These are phyloP conservation scores for Myrmecobius fasciatus DNA, from an alignment of 2,113 vertebrate species.

Conservation along the genomic window DNA sequence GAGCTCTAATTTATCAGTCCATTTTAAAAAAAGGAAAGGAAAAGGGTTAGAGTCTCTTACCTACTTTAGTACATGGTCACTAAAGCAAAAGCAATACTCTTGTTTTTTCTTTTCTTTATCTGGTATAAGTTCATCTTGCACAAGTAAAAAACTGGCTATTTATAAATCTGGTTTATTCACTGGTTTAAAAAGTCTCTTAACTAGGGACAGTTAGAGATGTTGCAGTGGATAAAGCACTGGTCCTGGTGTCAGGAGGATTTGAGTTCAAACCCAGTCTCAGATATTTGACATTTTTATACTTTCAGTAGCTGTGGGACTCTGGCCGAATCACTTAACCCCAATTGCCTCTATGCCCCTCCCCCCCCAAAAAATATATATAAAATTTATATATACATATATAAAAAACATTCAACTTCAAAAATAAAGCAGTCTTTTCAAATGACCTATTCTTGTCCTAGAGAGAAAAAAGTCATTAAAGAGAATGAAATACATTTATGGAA, in stretches of 20 bases:
- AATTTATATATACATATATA: no score
- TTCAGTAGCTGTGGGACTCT: no score
- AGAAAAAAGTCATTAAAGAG: conserved; percentile 38
- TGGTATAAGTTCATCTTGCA: conserved; percentile 59
- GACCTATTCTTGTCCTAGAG: conserved; percentile 56
- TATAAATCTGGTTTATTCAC: conserved; percentile 34
- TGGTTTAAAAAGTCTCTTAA: not conserved
- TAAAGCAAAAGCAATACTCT: conserved; percentile 39
- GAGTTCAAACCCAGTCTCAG: no score
- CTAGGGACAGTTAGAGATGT: no score
- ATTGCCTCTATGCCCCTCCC: no score
- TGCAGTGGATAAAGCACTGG: no score
- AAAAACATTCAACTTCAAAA: conserved; percentile 43
- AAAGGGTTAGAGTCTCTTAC: not conserved
- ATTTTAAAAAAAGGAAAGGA: not conserved
- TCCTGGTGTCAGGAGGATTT: no score
- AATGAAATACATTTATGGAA: not conserved
- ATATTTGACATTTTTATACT: no score
- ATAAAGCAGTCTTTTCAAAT: conserved; percentile 58
- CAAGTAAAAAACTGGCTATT: conserved; percentile 56
- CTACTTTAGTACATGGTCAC: conserved; percentile 47
- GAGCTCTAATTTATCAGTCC: conserved; percentile 29
- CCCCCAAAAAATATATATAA: no score
- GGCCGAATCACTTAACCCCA: no score
- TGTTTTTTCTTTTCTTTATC: conserved; percentile 28